Evolutionary conservation across 2,113 vertebrate species (phyloP).

Genomic region (Neoarius graeffei): DNA sequence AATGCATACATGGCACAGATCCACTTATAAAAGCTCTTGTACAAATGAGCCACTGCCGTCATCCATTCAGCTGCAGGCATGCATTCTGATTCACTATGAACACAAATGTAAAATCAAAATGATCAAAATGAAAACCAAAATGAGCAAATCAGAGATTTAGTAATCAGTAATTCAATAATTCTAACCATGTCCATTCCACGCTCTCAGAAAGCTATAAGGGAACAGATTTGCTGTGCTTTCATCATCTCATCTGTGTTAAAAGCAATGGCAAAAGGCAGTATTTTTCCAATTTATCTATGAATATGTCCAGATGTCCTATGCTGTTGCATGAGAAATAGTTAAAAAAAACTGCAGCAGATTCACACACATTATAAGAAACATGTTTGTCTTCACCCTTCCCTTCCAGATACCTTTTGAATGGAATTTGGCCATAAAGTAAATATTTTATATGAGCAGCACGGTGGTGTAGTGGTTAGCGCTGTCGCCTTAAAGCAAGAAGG

Average conservation of each 20-base stretch:
- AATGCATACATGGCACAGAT: conserved; percentile 39
- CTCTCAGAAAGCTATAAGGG: neutral
- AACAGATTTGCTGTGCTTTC: neutral
- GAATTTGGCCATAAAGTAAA: neutral
- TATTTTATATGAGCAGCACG: no score
- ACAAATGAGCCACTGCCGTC: conserved; percentile 26
- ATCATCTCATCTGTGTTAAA: neutral
- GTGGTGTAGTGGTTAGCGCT: no score
- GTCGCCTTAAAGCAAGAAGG: no score
- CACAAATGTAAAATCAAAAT: conserved; percentile 30
- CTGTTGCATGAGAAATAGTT: neutral
- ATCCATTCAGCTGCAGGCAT: conserved; percentile 32
- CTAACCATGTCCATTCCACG: no score
- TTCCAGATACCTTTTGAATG: neutral
- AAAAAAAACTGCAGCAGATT: neutral
- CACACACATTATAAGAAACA: neutral
- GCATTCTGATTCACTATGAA: conserved; percentile 35
- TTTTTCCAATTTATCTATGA: neutral
- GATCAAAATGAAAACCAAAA: neutral
- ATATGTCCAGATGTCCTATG: neutral
- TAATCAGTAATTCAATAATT: neutral
- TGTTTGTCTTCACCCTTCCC: neutral
- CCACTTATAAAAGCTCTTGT: conserved; percentile 44
- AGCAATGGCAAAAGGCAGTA: neutral
- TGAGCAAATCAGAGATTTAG: conserved; percentile 6